A percentile compares a stretch with the other conserved stretches of the same genome.
phyloP scores from a whole-genome alignment of 2,113 vertebrate species.

The Laticauda laticaudata region DNA sequence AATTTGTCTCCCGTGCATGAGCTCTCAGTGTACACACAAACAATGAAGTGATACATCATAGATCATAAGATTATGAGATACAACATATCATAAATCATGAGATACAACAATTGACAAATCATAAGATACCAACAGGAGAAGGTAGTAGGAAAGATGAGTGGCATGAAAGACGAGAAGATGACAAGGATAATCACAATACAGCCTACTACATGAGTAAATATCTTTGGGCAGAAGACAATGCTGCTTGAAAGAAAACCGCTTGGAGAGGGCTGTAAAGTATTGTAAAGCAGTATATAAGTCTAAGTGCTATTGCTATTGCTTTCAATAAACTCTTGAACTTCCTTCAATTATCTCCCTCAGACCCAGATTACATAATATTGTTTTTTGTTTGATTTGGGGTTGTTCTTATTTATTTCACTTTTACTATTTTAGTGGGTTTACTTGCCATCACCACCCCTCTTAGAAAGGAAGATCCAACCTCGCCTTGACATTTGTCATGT shows the following conservation, averaged over 20 bases:
- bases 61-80: background rate
- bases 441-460: background rate
- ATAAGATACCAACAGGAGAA: background rate
- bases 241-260: background rate
- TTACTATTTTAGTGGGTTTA: background rate
- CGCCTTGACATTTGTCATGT: background rate
- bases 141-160: background rate
- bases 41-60: background rate
- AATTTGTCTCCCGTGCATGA: background rate
- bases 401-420: background rate
- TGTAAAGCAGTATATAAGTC: too few relatives aligned
- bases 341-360: background rate
- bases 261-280: too few relatives aligned
- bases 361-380: background rate
- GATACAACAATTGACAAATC: background rate
- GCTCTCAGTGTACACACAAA: background rate
- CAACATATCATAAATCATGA: background rate
- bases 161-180: background rate
- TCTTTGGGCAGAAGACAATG: background rate
- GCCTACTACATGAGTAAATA: background rate
- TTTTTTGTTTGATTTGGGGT: background rate
- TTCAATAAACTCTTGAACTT: background rate
- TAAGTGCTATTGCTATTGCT: too few relatives aligned
- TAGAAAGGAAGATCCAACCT: background rate
- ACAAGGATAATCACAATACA: background rate